Percentiles rank a stretch among this genome's conserved stretches.
phyloP scores from a whole-genome alignment of 2,113 vertebrate genomes.

The Nycticorax nycticorax region DNA sequence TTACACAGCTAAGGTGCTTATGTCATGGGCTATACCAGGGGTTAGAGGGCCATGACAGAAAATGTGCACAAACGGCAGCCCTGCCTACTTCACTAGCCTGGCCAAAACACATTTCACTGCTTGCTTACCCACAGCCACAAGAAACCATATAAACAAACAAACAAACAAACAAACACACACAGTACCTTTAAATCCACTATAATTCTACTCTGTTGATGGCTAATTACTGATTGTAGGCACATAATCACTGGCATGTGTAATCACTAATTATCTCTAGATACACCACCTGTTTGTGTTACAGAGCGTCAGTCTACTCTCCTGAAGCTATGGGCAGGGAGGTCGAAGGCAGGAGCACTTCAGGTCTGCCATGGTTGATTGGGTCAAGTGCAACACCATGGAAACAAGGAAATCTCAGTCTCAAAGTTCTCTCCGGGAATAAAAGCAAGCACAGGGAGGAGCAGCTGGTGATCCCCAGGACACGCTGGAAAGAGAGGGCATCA shows the following conservation, averaged over 20 bases:
- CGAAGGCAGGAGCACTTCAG: background rate
- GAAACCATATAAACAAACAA: background rate
- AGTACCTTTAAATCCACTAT: background rate
- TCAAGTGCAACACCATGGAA: background rate
- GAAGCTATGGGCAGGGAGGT: background rate
- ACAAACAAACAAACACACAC: background rate
- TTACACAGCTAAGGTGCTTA: background rate
- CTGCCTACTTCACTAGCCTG: background rate
- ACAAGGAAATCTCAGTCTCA: background rate
- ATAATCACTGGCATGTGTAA: background rate
- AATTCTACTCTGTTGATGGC: background rate
- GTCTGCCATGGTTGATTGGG: background rate
- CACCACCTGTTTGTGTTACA: background rate
- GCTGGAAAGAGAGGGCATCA: background rate
- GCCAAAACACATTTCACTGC: background rate
- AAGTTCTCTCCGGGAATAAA: background rate
- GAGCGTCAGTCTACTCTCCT: background rate
- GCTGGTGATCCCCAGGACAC: background rate
- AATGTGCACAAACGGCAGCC: background rate
- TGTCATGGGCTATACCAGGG: background rate
- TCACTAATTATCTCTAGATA: constrained; percentile 19
- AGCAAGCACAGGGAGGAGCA: background rate
- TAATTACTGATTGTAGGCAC: background rate
- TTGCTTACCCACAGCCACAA: background rate
- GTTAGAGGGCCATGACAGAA: background rate